Conservation (phyloP, 2,797 vertebrate species). For the Craterocephalus amniculus region DNA sequence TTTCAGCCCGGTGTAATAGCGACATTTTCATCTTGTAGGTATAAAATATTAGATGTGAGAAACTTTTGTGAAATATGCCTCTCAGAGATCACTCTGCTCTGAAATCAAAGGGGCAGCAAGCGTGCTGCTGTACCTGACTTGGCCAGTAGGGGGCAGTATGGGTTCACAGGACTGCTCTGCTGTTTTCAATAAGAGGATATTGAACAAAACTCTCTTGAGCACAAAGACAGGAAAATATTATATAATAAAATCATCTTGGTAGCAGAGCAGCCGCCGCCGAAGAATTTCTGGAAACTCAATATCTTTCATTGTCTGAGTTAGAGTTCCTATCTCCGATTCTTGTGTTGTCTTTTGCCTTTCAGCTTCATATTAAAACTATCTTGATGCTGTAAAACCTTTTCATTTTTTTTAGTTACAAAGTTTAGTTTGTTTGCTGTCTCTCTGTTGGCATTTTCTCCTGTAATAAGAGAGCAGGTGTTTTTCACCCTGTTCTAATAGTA, state of each 20-base stretch:
- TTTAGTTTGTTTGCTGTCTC: slow-evolving; percentile 34
- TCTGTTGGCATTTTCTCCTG: slow-evolving; percentile 31
- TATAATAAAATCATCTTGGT: slow-evolving; percentile 67
- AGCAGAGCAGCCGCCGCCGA: slow-evolving; percentile 55
- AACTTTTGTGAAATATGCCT: slow-evolving; percentile 7
- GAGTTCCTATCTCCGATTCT: slow-evolving; percentile 45
- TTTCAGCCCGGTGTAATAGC: neutral
- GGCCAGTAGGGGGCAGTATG: slow-evolving; percentile 72
- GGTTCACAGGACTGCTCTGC: slow-evolving; percentile 25
- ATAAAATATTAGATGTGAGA: neutral
- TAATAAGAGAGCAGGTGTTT: slow-evolving; percentile 38
- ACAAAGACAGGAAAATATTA: slow-evolving; percentile 62
- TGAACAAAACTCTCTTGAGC: slow-evolving; percentile 51
- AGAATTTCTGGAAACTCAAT: slow-evolving; percentile 70
- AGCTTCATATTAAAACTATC: slow-evolving; percentile 43
- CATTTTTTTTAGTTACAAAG: slow-evolving; percentile 36
- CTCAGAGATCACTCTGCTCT: neutral
- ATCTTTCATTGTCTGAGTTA: slow-evolving; percentile 49
- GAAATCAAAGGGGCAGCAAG: neutral
- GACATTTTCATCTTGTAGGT: neutral
- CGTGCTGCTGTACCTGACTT: neutral
- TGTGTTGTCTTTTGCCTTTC: slow-evolving; percentile 42
- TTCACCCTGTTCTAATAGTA: slow-evolving; percentile 12
- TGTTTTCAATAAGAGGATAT: slow-evolving; percentile 14
- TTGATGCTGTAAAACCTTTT: slow-evolving; percentile 40